Base-by-base conservation (phyloP, 2,797 vertebrate genomes). In the Phrynocephalus vlangalii region DNA sequence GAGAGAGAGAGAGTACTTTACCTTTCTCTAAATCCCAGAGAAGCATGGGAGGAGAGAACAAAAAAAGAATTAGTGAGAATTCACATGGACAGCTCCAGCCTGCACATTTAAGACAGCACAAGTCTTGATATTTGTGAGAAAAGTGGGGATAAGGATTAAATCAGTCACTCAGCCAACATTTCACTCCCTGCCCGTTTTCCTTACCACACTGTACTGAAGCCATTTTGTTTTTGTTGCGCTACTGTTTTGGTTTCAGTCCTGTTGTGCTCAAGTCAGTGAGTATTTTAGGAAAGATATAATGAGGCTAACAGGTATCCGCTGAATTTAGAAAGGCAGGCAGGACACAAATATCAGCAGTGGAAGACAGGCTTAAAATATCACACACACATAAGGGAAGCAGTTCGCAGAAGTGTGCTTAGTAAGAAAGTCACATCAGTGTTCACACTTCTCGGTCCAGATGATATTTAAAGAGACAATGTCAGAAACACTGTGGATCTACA, bases 21-120 rank as follows among this genome's bases (percentile, higher is more conserved):
- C 97, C 97, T 97, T 96, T 97, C 97, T 97, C 97, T 97, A 97
- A 95, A 90, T 97, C 97, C 97, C n/a, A 91, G 97, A 87, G 85
- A 96, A 96, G 97, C 97, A 93, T 96, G 94, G 95, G 95, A 96
- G 95, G 96, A 96, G 66, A 97, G 94, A 96, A 94, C 91, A 96
- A 95, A 97, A 95, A 96, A 94, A 77, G 94, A 78, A 66, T 97
- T 97, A 97, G 95, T 92, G 91, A 89, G 91, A 87, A 84, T 88
- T 93, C 91, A 91, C 9, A 0, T 22, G 90, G 86, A 92, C 79
- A 92, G n/a, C 60, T 89, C 52, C 88, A 91, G 66, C n/a, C 72
- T 84, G 20, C 18, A 60, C 6, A 22, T 38, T 75, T 75, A 75
- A 93, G 87, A 92, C 82, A 92, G 30, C 71, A 91, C 76, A 87